Percentiles rank a stretch among this genome's conserved stretches.
phyloP scores from a whole-genome alignment of 2,113 vertebrate genomes.

The Carassius auratus region DNA sequence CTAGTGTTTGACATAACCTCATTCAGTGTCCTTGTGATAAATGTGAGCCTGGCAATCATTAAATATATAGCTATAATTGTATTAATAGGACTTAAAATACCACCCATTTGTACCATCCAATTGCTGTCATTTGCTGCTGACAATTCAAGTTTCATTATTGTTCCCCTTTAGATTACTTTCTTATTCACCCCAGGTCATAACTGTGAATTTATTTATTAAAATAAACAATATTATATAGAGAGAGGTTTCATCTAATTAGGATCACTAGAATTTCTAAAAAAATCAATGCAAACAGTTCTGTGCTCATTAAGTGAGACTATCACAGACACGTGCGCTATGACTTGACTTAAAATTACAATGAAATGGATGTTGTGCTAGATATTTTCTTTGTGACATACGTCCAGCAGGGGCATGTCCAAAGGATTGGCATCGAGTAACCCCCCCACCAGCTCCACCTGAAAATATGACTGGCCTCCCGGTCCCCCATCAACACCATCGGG shows the following conservation, averaged over 20 bases:
- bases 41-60: conserved; percentile 87
- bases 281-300: too few relatives aligned
- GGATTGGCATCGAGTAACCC: too few relatives aligned
- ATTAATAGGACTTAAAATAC: conserved; percentile 99
- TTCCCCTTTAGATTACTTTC: conserved; percentile 9
- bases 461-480: too few relatives aligned
- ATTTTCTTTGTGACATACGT: too few relatives aligned
- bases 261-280: too few relatives aligned
- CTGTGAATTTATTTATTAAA: not conserved
- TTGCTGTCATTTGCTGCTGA: conserved; percentile 60
- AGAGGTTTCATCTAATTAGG: not conserved
- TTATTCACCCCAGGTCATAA: not conserved
- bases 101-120: conserved; percentile 90
- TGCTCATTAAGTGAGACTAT: too few relatives aligned
- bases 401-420: too few relatives aligned
- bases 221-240: not conserved
- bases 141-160: conserved; percentile 47
- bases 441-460: too few relatives aligned
- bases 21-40: conserved; percentile 82
- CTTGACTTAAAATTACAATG: too few relatives aligned
- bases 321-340: too few relatives aligned
- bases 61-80: conserved; percentile 97
- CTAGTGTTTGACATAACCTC: conserved; percentile 83
- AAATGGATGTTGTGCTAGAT: too few relatives aligned
- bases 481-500: too few relatives aligned